Evolutionary conservation across 2,797 vertebrate species (phyloP), one percentile per base, ranked within the genome.

Genomic region (Eutrigla gurnardus): DNA sequence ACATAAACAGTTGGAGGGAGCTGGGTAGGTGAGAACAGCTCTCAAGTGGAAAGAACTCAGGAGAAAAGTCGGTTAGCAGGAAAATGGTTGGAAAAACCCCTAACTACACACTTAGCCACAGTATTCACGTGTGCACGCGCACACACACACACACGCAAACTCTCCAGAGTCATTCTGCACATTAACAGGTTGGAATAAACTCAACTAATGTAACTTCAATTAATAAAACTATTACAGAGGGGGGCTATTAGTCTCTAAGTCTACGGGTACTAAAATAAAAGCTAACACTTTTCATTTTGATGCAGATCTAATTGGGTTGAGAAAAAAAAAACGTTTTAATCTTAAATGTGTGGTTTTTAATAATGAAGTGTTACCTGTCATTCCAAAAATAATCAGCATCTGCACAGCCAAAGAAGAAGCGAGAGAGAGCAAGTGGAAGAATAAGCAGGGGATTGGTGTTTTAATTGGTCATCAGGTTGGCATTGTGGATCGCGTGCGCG

Each of bases 361-460:
- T 90, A 91, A 92, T 83, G 79, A 90, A 89, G 82, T 84, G 86
- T 84, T 90, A 91, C 87, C 89, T 87, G 90, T 85, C 90, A 91
- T 89, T 85, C 75, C 85, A 70, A 89, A 91, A 89, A 90, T 79
- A 92, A 83, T 83, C 82, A 83, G 75, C 81, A 54, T 87, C 82
- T 86, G 83, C 66, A 82, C 70, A 18, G 73, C 69, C 57, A 75
- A 70, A 70, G 67, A 72, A 25, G 67, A 70, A 80, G 76, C 61
- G 63, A 75, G 60, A 73, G 63, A 81, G 77, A 80, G 72, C 64
- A 73, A 73, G 68, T 8, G 61, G 58, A 81, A 67, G 80, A 88
- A 89, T 78, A 86, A 88, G 80, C 74, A 43, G 69, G 62, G 71
- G 94, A 95, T 90, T 93, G 94, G 90, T 88, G 92, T 95, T 94